Evolutionary conservation across 2,797 vertebrate species (phyloP).

Genomic region (Serranus cabrilla): DNA sequence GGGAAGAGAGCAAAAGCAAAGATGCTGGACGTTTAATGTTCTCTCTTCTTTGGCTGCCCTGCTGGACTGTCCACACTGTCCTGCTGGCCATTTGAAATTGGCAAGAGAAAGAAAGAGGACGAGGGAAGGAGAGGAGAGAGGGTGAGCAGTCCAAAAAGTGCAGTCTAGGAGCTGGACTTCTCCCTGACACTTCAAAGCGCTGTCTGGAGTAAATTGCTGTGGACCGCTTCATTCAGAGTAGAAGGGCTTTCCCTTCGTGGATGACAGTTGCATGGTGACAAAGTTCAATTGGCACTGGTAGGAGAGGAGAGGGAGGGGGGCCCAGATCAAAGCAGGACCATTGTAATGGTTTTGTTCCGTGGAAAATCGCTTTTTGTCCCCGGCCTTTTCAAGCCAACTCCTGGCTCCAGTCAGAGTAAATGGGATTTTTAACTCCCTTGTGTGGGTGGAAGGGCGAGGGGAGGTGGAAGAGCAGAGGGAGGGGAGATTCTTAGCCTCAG

Average conservation of each 20-base stretch:
- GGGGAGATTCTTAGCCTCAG: constrained; percentile 80
- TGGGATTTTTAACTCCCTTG: constrained; percentile 87
- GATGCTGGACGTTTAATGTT: constrained; percentile 68
- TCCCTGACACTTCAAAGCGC: constrained; percentile 95
- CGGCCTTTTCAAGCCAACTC: constrained; percentile 90
- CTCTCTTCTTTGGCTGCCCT: constrained; percentile 55
- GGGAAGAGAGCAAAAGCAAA: constrained; percentile 42
- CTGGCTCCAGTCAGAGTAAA: constrained; percentile 89
- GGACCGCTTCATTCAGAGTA: constrained; percentile 95
- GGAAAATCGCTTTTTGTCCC: constrained; percentile 98
- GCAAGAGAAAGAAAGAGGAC: constrained; percentile 62
- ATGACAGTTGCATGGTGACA: constrained; percentile 97
- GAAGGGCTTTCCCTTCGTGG: constrained; percentile 89
- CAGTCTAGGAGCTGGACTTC: constrained; percentile 88
- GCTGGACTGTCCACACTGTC: constrained; percentile 65
- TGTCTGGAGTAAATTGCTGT: constrained; percentile 93
- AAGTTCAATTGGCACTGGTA: constrained; percentile 96
- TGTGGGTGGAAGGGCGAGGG: constrained; percentile 80
- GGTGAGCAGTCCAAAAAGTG: constrained; percentile 70
- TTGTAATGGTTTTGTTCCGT: constrained; percentile 98
- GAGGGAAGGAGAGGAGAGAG: constrained; percentile 52
- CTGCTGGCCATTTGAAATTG: constrained; percentile 69
- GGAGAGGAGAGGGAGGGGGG: constrained; percentile 85
- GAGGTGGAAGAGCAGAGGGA: constrained; percentile 67
- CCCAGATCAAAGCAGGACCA: constrained; percentile 94